phyloP scores from a whole-genome alignment of 2,113 vertebrate species.

The Montifringilla adamsi region DNA sequence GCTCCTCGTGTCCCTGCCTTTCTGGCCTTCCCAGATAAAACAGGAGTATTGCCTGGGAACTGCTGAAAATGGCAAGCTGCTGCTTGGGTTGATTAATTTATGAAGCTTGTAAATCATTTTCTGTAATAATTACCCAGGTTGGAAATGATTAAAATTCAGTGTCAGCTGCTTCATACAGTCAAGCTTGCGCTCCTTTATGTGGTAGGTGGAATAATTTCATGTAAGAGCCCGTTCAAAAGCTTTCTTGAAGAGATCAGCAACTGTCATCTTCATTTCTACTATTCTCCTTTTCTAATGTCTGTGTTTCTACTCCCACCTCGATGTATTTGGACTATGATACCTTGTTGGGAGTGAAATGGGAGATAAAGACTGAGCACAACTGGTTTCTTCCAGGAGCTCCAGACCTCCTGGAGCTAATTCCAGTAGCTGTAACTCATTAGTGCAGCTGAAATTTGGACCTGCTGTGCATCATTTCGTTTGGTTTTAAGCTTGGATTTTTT shows the following conservation, averaged over 20 bases:
- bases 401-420: background rate
- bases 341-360: background rate
- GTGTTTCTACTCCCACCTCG: background rate
- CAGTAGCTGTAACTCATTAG: background rate
- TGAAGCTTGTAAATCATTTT: background rate
- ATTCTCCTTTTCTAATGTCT: background rate
- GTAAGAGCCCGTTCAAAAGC: background rate
- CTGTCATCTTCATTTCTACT: background rate
- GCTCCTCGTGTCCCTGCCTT: no score
- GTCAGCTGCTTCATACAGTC: background rate
- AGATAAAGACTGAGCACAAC: background rate
- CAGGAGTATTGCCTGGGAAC: background rate
- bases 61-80: background rate
- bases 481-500: background rate
- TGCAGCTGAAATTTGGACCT: background rate
- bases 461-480: background rate
- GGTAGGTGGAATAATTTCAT: conserved; percentile 41
- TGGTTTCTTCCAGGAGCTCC: background rate
- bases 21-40: background rate
- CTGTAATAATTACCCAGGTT: background rate
- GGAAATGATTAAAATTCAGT: conserved; percentile 9
- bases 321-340: background rate
- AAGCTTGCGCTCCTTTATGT: background rate
- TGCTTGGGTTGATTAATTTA: background rate
- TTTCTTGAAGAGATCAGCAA: background rate